Conservation (phyloP, 2,113 vertebrate genomes). For the Aegotheles bennettii region DNA sequence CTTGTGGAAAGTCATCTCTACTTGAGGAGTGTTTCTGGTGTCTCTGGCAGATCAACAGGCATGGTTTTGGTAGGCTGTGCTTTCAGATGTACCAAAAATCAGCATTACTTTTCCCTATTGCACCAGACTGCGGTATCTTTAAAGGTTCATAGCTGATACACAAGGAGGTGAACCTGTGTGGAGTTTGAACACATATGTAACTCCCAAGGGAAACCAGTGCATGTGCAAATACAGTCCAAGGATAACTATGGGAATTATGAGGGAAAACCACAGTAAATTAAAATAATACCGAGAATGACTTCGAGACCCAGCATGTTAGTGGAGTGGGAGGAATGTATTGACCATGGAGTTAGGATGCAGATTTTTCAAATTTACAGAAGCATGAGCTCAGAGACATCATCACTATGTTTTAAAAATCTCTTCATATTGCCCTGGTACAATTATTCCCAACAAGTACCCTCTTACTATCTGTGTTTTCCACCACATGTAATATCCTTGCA, state of each 20-base stretch:
- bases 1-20: neutral
- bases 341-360: neutral
- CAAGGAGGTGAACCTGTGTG: neutral
- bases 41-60: neutral
- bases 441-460: neutral
- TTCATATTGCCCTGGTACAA: neutral
- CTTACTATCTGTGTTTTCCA: neutral
- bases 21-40: neutral
- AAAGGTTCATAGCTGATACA: neutral
- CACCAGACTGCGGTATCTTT: neutral
- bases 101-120: neutral
- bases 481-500: neutral
- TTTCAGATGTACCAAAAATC: neutral
- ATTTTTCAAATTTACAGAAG: neutral
- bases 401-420: neutral
- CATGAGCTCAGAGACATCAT: neutral
- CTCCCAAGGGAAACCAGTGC: neutral
- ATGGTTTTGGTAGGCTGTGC: neutral
- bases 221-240: too few relatives aligned
- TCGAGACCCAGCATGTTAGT: neutral
- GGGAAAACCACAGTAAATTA: neutral
- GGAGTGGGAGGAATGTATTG: neutral
- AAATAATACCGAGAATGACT: neutral
- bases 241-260: neutral
- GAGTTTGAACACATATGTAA: neutral